These are phyloP conservation scores for Triplophysa yarkandensis DNA, from an alignment of 2,797 vertebrate genomes.

Conservation along the genomic window DNA sequence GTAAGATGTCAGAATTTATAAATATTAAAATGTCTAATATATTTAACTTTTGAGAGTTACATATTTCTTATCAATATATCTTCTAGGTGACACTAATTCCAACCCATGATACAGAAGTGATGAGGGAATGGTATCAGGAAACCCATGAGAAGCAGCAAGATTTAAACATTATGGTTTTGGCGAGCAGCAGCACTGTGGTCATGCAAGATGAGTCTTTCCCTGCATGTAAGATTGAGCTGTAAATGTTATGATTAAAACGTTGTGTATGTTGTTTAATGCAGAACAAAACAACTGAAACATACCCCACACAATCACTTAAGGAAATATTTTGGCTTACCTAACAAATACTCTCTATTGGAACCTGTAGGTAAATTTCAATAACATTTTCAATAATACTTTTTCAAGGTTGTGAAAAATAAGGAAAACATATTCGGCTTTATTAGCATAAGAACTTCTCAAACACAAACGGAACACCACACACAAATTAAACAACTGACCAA, in stretches of 20 bases:
- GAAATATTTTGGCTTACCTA: slow-evolving; percentile 20
- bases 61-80: not conserved
- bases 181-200: slow-evolving; percentile 98
- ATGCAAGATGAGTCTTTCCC: slow-evolving; percentile 99
- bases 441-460: slow-evolving; percentile 1
- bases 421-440: not conserved
- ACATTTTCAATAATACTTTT: too few relatives aligned
- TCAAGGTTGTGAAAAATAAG: not conserved
- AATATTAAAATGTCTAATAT: not conserved
- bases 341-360: not conserved
- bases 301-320: slow-evolving; percentile 16
- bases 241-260: slow-evolving; percentile 55
- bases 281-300: slow-evolving; percentile 8
- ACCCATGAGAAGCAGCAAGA: slow-evolving; percentile 97
- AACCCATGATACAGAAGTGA: slow-evolving; percentile 96
- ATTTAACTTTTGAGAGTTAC: not conserved
- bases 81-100: slow-evolving; percentile 94
- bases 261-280: not conserved
- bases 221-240: slow-evolving; percentile 98
- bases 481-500: slow-evolving; percentile 11
- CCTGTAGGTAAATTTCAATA: not conserved
- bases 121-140: slow-evolving; percentile 98
- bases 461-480: not conserved
- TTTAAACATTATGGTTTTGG: slow-evolving; percentile 98
- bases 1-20: slow-evolving; percentile 65